These are phyloP conservation scores for Myiotriccus ornatus DNA, from an alignment of 2,797 vertebrate species.

Conservation along the genomic window DNA sequence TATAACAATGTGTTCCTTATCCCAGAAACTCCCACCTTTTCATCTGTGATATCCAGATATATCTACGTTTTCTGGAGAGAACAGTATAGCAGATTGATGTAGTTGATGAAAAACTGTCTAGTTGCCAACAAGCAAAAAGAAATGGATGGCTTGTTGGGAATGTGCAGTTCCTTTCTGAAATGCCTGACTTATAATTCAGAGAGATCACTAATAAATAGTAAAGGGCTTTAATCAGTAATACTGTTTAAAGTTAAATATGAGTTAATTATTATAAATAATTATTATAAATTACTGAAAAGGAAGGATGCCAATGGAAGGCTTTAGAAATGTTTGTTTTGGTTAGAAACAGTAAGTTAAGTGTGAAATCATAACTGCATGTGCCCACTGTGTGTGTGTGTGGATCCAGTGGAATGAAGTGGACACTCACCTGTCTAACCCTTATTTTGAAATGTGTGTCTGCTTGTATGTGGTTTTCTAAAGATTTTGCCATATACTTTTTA, in stretches of 20 bases:
- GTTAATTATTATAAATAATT: not conserved
- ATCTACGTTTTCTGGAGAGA: constrained; percentile 2
- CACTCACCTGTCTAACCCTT: not conserved
- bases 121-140: not conserved
- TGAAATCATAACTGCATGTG: not conserved
- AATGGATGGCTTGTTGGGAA: not conserved
- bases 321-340: not conserved
- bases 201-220: not conserved
- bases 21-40: constrained; percentile 29
- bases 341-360: not conserved
- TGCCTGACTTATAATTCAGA: not conserved
- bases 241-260: not conserved
- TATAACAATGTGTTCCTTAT: not conserved
- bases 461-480: not conserved
- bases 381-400: not conserved
- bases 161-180: not conserved
- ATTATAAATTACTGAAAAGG: not conserved
- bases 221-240: not conserved
- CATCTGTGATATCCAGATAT: constrained; percentile 8
- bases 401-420: not conserved
- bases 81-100: not conserved
- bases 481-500: not conserved
- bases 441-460: not conserved
- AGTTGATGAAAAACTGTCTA: not conserved
- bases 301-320: not conserved